Conservation (phyloP, 2,888 invertebrate genomes). For the Neoaliturus tenellus region DNA sequence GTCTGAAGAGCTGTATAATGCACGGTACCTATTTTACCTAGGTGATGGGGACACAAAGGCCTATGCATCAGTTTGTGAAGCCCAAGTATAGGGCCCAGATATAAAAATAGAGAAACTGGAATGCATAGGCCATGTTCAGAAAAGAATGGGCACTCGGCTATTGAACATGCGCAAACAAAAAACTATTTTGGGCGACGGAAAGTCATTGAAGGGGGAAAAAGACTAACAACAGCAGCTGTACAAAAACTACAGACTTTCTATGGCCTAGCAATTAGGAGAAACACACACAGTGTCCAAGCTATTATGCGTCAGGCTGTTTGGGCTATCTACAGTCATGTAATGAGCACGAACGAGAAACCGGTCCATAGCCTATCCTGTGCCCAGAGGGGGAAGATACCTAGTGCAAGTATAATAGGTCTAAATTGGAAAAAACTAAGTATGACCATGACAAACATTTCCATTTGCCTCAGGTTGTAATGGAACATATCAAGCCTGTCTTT, state of each 20-base stretch:
- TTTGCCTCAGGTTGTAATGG: conserved; percentile 37
- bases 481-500: conserved; percentile 41
- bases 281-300: conserved; percentile 44
- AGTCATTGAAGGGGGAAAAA: conserved; percentile 21
- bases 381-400: conserved; percentile 64
- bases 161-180: conserved; percentile 12
- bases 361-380: conserved; percentile 63
- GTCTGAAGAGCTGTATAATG: conserved; percentile 44
- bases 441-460: conserved; percentile 39
- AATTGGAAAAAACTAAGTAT: conserved; percentile 16
- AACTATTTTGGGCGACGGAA: conserved; percentile 20
- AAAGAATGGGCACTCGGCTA: conserved; percentile 37
- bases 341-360: conserved; percentile 62
- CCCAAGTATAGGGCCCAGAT: conserved; percentile 36
- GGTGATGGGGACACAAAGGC: conserved; percentile 57
- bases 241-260: conserved; percentile 48
- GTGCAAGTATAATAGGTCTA: conserved; percentile 62
- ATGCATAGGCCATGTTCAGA: conserved; percentile 42
- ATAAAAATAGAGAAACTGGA: conserved; percentile 27
- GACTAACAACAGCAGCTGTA: conserved; percentile 44
- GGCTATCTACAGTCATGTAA: conserved; percentile 54
- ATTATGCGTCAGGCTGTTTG: conserved; percentile 48
- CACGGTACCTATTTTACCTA: conserved; percentile 59
- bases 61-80: conserved; percentile 23
- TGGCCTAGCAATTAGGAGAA: conserved; percentile 37